A percentile compares a stretch with the other conserved stretches of the same genome.
Evolutionary conservation across 2,113 vertebrate species (phyloP).

Genomic region (Epinephelus fuscoguttatus): DNA sequence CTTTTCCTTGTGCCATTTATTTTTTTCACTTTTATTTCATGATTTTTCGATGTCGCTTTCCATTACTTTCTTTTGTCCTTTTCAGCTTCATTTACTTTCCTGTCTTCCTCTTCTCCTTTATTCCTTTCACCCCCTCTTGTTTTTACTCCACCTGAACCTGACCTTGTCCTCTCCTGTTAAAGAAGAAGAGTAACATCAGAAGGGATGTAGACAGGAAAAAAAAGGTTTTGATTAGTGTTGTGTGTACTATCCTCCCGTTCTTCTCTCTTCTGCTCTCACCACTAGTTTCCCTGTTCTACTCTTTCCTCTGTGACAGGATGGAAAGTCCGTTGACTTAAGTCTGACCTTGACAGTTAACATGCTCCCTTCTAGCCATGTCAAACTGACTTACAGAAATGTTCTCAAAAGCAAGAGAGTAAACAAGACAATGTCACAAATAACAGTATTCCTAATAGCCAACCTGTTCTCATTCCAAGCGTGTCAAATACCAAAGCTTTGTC

Average conservation of each 20-base stretch:
- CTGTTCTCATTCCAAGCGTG: too few relatives aligned
- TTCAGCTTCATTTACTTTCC: neutral
- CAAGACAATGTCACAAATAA: neutral
- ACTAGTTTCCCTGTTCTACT: too few relatives aligned
- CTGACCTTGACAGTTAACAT: neutral
- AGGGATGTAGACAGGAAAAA: neutral
- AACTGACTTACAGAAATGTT: neutral
- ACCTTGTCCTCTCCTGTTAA: neutral
- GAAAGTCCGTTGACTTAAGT: neutral
- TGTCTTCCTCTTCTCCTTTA: neutral
- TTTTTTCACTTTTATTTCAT: neutral
- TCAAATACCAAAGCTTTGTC: too few relatives aligned
- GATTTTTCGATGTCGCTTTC: neutral
- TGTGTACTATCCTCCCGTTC: neutral
- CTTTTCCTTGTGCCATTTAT: neutral
- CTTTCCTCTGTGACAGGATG: neutral
- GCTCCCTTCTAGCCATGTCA: neutral
- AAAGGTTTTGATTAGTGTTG: neutral
- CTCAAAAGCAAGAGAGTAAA: neutral
- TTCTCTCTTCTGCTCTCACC: neutral
- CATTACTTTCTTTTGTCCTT: too few relatives aligned
- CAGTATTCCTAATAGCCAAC: neutral
- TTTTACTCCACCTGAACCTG: neutral
- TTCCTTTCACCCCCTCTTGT: too few relatives aligned
- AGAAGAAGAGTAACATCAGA: neutral